These are phyloP conservation scores for Drosophila lowei DNA, from an alignment of 1,140 invertebrate species.

Conservation along the genomic window DNA sequence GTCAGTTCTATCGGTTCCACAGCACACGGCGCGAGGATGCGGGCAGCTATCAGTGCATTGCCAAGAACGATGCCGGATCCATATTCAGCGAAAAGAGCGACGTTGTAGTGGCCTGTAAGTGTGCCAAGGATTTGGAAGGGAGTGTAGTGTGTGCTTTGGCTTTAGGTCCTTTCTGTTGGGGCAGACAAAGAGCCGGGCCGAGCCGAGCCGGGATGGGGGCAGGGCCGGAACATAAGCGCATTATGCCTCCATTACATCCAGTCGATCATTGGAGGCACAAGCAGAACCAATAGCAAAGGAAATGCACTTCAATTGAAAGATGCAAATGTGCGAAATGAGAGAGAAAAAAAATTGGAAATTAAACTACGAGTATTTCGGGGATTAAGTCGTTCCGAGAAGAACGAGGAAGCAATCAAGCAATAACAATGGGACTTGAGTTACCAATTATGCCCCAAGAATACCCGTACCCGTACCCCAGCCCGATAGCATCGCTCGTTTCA, in stretches of 20 bases:
- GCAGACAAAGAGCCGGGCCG: no score
- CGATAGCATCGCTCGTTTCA: no score
- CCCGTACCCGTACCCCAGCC: no score
- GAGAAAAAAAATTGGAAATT: no score
- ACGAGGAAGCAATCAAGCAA: no score
- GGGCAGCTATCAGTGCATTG: conserved; percentile 95
- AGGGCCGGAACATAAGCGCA: not conserved
- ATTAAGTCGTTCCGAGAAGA: no score
- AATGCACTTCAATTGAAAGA: not conserved
- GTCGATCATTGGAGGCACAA: not conserved
- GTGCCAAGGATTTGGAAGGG: not conserved
- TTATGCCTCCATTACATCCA: not conserved
- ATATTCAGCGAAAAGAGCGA: conserved; percentile 94
- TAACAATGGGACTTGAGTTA: no score
- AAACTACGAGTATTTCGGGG: no score
- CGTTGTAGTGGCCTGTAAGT: conserved; percentile 95
- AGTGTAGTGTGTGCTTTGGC: not conserved
- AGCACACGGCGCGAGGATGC: conserved; percentile 90
- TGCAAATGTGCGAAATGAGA: no score
- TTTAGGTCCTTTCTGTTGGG: not conserved
- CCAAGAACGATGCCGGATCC: conserved; percentile 94
- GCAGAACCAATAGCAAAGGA: not conserved
- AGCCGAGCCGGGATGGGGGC: no score
- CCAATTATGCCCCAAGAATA: no score
- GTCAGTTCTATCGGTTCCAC: conserved; percentile 92